phyloP scores from a whole-genome alignment of 2,797 vertebrate species.

The Falco biarmicus region DNA sequence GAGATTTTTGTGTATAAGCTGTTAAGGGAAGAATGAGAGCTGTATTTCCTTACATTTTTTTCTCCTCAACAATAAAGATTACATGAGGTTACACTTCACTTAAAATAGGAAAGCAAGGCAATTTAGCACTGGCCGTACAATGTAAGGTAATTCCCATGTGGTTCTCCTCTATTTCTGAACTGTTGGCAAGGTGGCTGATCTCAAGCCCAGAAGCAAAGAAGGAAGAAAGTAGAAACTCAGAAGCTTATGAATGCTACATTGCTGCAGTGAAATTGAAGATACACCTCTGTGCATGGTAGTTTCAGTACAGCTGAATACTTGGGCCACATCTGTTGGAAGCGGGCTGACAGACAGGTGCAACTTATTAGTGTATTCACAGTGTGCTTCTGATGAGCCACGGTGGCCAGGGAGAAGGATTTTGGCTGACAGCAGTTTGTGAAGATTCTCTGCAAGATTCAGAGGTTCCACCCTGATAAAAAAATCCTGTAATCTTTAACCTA shows the following conservation, averaged over 20 bases:
- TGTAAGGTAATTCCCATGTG: background rate
- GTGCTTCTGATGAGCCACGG: background rate
- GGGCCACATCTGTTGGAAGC: background rate
- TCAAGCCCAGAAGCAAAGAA: background rate
- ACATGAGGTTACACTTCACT: background rate
- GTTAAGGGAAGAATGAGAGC: background rate
- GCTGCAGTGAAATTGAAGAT: background rate
- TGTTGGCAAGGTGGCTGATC: background rate
- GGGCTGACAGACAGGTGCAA: background rate
- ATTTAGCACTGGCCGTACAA: background rate
- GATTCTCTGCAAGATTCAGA: background rate
- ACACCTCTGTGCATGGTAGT: background rate
- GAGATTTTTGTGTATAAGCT: constrained; percentile 12
- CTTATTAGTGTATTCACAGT: background rate
- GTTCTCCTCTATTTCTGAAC: background rate
- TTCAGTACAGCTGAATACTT: background rate
- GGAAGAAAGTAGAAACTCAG: background rate
- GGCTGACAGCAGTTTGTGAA: background rate
- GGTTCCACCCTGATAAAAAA: background rate
- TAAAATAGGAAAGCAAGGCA: background rate
- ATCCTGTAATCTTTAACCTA: background rate
- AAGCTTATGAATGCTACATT: background rate
- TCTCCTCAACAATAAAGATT: background rate
- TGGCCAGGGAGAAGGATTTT: background rate
- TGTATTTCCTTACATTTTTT: background rate